Base-by-base conservation (phyloP, 2,797 vertebrate species). In the Danio choprae region DNA sequence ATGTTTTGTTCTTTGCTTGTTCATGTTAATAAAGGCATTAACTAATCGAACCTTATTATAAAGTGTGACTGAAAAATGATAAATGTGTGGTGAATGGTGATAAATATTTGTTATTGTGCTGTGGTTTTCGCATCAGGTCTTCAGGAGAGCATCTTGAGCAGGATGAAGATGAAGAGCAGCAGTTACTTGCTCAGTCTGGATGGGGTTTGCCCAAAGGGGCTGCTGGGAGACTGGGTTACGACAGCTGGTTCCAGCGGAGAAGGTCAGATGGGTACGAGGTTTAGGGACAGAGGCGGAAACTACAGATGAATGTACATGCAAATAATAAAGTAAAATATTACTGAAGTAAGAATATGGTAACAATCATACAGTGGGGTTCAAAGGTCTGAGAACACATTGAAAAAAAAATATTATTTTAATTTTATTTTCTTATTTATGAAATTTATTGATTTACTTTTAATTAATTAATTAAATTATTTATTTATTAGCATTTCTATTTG, bases 131-230 rank as follows among this genome's bases (percentile, higher is more conserved):
- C 40, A 40, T 6, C 83, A 93, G 93, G 86, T 92, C 92, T 9
- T 89, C 90, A 0, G 92, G 89, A 71, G 88, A 89, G 59, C 93
- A 88, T 74, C 82, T 90, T 58, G 90, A 87, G 81, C 86, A 87
- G 0, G 90, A 93, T 70, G 85, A 81, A 85, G 88, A 89, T 70
- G 85, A 81, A 85, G 88, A 89, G 53, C 72, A 70, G 63, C 43
- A 44, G 64, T 79, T 89, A 20, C 86, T 84, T 10, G 83, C 81
- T 44, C 90, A 89, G 82, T 88, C 89, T 0, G 69, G 84, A 9
- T 84, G 79, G 81, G 79, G 72, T 53, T 80, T 78, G 75, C 86
- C 86, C 70, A 80, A 85, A 82, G 85, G 85, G 76, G 85, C 88
- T 83, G 82, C 78, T 56, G 77, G 84, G 20, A 75, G 81, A 81